Conservation (phyloP, 2,113 vertebrate genomes). For the Dicerorhinus sumatrensis region DNA sequence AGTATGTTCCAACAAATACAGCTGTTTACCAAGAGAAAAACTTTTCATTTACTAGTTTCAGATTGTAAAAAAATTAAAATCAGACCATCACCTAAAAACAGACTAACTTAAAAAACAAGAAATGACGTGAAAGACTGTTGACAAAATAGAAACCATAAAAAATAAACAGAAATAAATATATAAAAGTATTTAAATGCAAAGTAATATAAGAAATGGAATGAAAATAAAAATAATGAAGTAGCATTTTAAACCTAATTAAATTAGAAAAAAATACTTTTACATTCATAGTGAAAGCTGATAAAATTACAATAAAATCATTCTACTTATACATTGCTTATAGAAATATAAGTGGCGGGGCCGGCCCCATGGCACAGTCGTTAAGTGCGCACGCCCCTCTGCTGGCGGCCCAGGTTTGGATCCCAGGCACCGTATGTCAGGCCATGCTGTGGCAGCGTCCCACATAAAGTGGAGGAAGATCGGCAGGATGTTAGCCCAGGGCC, state of each 20-base stretch:
- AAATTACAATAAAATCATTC: conserved; percentile 24
- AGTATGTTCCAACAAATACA: neutral
- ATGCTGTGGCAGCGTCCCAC: too few relatives aligned
- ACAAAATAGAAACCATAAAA: conserved; percentile 37
- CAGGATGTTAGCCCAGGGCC: too few relatives aligned
- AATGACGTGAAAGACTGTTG: conserved; percentile 10
- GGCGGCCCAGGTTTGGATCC: too few relatives aligned
- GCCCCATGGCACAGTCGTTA: too few relatives aligned
- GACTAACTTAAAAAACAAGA: conserved; percentile 25
- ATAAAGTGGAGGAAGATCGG: too few relatives aligned
- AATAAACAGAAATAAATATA: neutral
- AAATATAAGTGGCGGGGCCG: neutral
- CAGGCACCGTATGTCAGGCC: too few relatives aligned
- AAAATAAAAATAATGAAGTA: conserved; percentile 32
- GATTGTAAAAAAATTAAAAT: conserved; percentile 46
- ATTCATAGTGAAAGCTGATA: neutral
- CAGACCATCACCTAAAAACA: conserved; percentile 43
- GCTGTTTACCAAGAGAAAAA: neutral
- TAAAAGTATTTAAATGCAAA: conserved; percentile 44
- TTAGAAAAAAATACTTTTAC: conserved; percentile 2
- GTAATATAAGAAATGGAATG: conserved; percentile 5
- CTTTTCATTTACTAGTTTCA: conserved; percentile 29
- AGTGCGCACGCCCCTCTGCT: too few relatives aligned
- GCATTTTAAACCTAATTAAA: conserved; percentile 27
- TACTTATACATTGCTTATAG: neutral